phyloP scores from a whole-genome alignment of 2,797 vertebrate species.

The Platalea minor region DNA sequence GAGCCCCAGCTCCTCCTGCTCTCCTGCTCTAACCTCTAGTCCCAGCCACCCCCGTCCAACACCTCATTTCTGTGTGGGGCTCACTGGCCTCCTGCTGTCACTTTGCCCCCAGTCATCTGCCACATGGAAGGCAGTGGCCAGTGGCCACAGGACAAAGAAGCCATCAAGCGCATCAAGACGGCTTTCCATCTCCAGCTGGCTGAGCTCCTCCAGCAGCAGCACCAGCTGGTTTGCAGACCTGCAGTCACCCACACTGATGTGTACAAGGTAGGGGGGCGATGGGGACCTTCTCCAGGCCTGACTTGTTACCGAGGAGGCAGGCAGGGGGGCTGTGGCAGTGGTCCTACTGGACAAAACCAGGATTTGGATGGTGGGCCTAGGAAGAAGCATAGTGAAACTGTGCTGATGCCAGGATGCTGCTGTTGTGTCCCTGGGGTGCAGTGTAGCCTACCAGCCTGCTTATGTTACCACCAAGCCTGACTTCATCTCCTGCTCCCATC shows the following conservation, averaged over 20 bases:
- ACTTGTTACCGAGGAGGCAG: rapidly evolving
- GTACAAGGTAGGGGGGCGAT: slow-evolving; percentile 80
- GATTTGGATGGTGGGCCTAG: not conserved
- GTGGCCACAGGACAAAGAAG: slow-evolving; percentile 89
- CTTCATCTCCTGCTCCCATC: not conserved
- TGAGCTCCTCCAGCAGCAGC: slow-evolving; percentile 82
- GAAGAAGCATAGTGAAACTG: not conserved
- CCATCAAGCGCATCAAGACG: slow-evolving; percentile 87
- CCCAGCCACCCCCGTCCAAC: not conserved
- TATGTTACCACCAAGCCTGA: not conserved
- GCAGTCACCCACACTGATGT: slow-evolving; percentile 84
- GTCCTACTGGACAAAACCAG: not conserved
- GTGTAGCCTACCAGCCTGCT: not conserved
- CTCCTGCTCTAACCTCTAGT: not conserved
- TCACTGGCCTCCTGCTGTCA: not conserved
- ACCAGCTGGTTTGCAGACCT: slow-evolving; percentile 81
- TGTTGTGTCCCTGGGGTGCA: not conserved
- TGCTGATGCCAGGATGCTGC: not conserved
- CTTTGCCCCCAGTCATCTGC: slow-evolving; percentile 84
- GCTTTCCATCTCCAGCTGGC: slow-evolving; percentile 91
- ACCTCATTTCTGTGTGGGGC: not conserved
- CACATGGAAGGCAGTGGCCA: slow-evolving; percentile 98
- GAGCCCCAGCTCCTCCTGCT: not conserved
- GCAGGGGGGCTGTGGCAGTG: not conserved
- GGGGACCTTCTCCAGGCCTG: not conserved